A percentile compares a stretch with the other conserved stretches of the same genome.
Conservation (phyloP, 2,113 vertebrate species). For the Alethe castanea region DNA sequence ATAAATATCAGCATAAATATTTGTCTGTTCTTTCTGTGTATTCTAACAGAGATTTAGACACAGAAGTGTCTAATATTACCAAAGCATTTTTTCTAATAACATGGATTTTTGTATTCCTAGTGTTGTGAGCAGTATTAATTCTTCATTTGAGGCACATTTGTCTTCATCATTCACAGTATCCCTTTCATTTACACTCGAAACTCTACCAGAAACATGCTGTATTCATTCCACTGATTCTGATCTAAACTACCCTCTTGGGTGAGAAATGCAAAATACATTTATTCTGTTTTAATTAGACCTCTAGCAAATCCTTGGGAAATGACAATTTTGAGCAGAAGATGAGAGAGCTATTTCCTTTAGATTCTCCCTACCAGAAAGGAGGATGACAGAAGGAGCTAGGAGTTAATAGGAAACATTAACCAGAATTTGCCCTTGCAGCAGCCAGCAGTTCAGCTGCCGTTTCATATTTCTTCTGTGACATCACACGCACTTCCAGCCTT, state of each 20-base stretch:
- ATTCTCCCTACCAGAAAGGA: not conserved
- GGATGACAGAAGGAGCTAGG: constrained; percentile 31
- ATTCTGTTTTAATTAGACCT: constrained; percentile 54
- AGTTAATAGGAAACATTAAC: constrained; percentile 53
- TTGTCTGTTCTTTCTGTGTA: not conserved
- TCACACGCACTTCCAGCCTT: not conserved
- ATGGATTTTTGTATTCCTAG: not conserved
- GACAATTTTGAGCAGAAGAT: not conserved
- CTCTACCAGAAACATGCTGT: not conserved
- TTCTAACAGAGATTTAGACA: not conserved
- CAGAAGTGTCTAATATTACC: not conserved
- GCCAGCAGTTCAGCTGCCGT: not conserved
- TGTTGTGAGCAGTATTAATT: not conserved
- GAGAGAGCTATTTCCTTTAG: not conserved
- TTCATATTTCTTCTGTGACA: constrained; percentile 47
- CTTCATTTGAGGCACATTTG: constrained; percentile 43
- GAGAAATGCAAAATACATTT: constrained; percentile 43
- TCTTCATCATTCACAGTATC: not conserved
- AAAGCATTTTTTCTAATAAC: not conserved
- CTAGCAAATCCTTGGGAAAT: not conserved
- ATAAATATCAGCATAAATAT: constrained; percentile 14
- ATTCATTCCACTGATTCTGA: constrained; percentile 37
- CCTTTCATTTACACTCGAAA: constrained; percentile 20
- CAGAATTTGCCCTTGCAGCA: constrained; percentile 46
- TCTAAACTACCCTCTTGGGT: constrained; percentile 15